Evolutionary conservation across 1,140 invertebrate species (phyloP).

Genomic region (Cyclina sinensis): DNA sequence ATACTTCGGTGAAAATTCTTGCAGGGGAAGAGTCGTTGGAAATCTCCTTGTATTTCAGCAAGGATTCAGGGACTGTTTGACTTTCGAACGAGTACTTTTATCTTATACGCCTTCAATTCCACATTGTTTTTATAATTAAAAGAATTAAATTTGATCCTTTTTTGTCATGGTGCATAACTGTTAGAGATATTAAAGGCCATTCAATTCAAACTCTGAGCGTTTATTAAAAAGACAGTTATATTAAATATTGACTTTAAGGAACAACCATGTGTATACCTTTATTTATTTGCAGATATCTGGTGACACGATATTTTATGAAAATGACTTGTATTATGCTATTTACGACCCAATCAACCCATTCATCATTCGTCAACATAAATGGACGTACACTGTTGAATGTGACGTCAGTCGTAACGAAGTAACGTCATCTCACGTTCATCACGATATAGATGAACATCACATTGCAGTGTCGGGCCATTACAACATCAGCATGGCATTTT

Average conservation of each 20-base stretch:
- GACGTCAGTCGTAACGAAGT: slow-evolving; percentile 32
- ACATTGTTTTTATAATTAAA: background rate
- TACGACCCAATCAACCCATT: slow-evolving; percentile 39
- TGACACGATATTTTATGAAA: slow-evolving; percentile 19
- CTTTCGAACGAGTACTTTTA: background rate
- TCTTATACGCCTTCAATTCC: background rate
- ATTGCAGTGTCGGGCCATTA: background rate
- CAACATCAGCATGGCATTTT: slow-evolving; percentile 37
- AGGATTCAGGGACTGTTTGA: slow-evolving; percentile 29
- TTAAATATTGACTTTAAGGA: background rate
- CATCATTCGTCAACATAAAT: slow-evolving; percentile 40
- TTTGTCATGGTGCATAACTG: no score
- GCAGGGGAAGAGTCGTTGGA: background rate
- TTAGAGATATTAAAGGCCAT: background rate
- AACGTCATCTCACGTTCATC: slow-evolving; percentile 41
- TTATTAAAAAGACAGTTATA: background rate
- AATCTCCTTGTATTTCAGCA: slow-evolving; percentile 6
- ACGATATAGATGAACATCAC: slow-evolving; percentile 11
- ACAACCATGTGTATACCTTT: background rate
- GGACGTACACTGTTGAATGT: slow-evolving; percentile 48
- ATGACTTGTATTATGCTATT: slow-evolving; percentile 40
- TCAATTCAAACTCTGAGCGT: background rate
- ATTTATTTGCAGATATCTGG: slow-evolving; percentile 26
- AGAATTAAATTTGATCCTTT: background rate
- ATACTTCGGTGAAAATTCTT: slow-evolving; percentile 37